Evolutionary conservation across 2,888 invertebrate species (phyloP), one percentile per base, ranked within the genome.

Genomic region (Drosophila yooni): DNA sequence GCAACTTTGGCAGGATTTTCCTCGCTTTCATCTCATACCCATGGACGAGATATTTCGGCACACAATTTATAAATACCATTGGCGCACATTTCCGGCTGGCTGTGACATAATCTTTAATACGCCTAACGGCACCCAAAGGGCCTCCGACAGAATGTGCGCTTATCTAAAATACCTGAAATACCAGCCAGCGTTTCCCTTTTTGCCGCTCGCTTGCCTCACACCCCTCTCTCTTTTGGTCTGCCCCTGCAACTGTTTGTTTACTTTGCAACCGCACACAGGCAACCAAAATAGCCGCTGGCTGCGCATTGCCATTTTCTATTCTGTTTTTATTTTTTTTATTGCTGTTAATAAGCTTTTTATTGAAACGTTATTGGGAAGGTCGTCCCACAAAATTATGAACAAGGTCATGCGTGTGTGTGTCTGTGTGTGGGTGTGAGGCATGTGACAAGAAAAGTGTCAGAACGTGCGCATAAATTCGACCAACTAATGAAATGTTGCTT

Each of bases 391-490:
- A 60, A 46, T 60, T 33, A 4, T 34, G 29, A 59, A 43, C 72
- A 80, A 78, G 68, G 67, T 68, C 80, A 59, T 38, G 15, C 25
- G 36, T 13, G n/a, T 8, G 18, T 21, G 21, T 21, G 21, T 21
- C 21, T 18, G 25, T 54, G 54, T 38, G 64, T 31, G 18, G 29
- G 40, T 46, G 59, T 25, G 62, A 72, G 69, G 61, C 79, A 70
- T 74, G 74, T 70, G 73, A 80, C 63, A 52, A n/a, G 70, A 65
- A 83, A 71, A 83, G 74, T 53, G 64, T 25, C 68, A 34, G 67
- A 67, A 87, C 71, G 82, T 79, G 88, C 74, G 70, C 82, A 84
- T 89, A 79, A 89, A 82, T 87, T 84, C 54, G 63, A 29, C 43
- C 48, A 54, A 63, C 88, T 84, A 85, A 85, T 84, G 88, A 84